Conservation (phyloP, 2,888 invertebrate species). For the Calameuta pallipes region DNA sequence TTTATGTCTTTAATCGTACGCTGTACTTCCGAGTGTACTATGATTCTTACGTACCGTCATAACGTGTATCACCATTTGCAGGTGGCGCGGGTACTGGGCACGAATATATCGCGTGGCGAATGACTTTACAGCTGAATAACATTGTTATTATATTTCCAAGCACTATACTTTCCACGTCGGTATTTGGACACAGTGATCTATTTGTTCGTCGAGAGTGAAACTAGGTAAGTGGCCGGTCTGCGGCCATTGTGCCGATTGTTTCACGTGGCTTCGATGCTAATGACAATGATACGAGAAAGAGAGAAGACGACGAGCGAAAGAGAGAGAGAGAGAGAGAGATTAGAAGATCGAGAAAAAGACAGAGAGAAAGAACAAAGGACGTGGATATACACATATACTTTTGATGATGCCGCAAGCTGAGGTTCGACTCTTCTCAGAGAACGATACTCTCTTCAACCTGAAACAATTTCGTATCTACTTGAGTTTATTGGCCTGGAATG, state of each 20-base stretch:
- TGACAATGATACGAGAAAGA: too few relatives aligned
- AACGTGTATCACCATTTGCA: too few relatives aligned
- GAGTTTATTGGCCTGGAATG: not conserved
- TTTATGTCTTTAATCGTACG: too few relatives aligned
- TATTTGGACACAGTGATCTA: constrained; percentile 5
- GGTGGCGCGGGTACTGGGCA: too few relatives aligned
- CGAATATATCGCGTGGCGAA: not conserved
- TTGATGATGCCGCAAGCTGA: not conserved
- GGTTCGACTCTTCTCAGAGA: not conserved
- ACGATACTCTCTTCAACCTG: not conserved
- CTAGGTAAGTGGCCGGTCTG: constrained; percentile 1
- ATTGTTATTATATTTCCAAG: not conserved
- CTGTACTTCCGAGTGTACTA: too few relatives aligned
- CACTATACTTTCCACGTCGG: constrained; percentile 1
- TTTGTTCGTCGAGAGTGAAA: constrained; percentile 6
- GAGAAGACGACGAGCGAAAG: too few relatives aligned
- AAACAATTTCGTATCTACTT: not conserved
- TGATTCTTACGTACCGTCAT: too few relatives aligned
- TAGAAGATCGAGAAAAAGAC: too few relatives aligned
- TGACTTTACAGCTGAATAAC: not conserved
- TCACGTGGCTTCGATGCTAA: not conserved
- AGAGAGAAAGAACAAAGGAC: too few relatives aligned
- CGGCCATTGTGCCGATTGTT: constrained; percentile 4
- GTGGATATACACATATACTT: not conserved
- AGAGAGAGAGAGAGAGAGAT: too few relatives aligned